phyloP scores from a whole-genome alignment of 64 coral and sea anemone species.

The Porites australiensis region DNA sequence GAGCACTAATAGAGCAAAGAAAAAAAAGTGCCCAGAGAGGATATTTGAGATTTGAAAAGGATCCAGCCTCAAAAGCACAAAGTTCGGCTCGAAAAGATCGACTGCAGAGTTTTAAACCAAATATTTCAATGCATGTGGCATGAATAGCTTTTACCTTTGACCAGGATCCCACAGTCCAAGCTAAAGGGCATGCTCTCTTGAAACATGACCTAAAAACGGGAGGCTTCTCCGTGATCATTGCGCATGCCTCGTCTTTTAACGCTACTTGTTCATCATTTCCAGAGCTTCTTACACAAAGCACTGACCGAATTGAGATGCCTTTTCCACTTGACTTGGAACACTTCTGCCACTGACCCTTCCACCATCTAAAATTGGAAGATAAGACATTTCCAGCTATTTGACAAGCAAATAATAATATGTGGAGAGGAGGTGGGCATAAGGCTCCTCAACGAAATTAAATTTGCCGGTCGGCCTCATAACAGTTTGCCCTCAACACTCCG shows the following conservation, averaged over 20 bases:
- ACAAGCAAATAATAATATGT: not conserved
- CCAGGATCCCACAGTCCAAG: constrained; percentile 77
- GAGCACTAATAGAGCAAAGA: too few species aligned
- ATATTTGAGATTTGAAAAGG: too few species aligned
- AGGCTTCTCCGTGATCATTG: constrained; percentile 35
- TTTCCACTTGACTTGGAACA: constrained; percentile 88
- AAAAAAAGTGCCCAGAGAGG: too few species aligned
- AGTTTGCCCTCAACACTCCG: too few species aligned
- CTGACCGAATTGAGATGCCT: constrained; percentile 88
- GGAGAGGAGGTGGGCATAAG: too few species aligned
- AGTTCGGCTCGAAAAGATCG: too few species aligned
- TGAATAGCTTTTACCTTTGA: constrained; percentile 47
- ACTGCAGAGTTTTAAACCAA: not conserved
- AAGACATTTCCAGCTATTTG: not conserved
- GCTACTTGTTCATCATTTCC: constrained; percentile 88
- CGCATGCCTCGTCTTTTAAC: constrained; percentile 73
- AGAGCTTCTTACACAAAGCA: constrained; percentile 88
- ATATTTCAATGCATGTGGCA: not conserved
- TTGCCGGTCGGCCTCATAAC: too few species aligned
- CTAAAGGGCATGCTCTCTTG: constrained; percentile 69
- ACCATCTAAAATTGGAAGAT: constrained; percentile 69
- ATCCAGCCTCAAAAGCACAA: too few species aligned
- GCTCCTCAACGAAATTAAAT: too few species aligned
- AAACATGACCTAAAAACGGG: constrained; percentile 48
- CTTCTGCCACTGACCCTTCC: constrained; percentile 86